Evolutionary conservation across 2,113 vertebrate genomes (phyloP).

Genomic region (Panurus biarmicus): DNA sequence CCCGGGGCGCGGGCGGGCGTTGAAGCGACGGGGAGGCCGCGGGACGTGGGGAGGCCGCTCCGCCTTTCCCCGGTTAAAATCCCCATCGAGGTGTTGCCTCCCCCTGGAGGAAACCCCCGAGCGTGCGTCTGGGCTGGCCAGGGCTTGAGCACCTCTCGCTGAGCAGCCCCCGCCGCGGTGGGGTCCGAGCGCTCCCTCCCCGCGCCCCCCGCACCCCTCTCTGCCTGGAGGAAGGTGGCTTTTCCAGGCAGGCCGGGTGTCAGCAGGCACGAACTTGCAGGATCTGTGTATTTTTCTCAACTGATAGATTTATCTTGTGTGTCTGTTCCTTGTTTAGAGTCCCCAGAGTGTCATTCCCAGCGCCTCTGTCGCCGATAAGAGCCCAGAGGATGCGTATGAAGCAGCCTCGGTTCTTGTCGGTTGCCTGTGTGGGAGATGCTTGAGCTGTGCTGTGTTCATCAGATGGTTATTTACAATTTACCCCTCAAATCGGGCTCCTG

Average conservation of each 20-base stretch:
- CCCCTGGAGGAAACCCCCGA: background rate
- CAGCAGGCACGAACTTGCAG: background rate
- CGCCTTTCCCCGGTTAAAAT: background rate
- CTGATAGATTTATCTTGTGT: background rate
- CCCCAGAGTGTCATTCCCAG: background rate
- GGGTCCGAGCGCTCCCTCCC: background rate
- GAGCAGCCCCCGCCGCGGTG: background rate
- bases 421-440: background rate
- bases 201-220: background rate
- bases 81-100: background rate
- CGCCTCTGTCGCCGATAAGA: background rate
- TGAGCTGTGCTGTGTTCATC: background rate
- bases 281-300: background rate
- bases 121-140: background rate
- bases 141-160: background rate
- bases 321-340: background rate
- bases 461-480: background rate
- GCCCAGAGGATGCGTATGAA: background rate
- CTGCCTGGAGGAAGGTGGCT: background rate
- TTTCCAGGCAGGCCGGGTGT: background rate
- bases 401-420: background rate
- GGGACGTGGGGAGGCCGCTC: background rate
- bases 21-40: background rate
- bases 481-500: background rate
- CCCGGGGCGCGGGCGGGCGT: background rate